Evolutionary conservation across 1,140 invertebrate genomes (phyloP).

Genomic region (Panulirus ornatus): DNA sequence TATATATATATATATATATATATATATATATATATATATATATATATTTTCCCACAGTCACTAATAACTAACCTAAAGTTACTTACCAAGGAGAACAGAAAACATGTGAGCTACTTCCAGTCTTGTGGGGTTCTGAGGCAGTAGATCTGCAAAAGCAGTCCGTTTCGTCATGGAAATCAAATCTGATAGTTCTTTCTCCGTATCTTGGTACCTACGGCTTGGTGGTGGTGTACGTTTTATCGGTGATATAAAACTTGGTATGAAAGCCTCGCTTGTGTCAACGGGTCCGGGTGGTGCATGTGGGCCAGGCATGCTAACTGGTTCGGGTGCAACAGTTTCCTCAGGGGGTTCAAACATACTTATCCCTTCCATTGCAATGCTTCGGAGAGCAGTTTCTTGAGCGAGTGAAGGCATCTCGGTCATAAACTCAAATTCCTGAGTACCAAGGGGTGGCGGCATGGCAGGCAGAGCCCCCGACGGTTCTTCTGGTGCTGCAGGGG

Average conservation of each 20-base stretch:
- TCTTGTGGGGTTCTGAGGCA: conserved; percentile 4
- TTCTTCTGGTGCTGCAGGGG: not conserved
- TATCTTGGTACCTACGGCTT: not conserved
- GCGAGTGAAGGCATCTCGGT: not conserved
- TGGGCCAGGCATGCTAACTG: not conserved
- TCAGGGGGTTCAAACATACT: not conserved
- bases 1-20: too few relatives aligned
- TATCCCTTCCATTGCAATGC: not conserved
- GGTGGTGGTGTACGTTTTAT: not conserved
- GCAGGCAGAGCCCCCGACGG: not conserved
- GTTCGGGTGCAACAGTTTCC: not conserved
- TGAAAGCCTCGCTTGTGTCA: not conserved
- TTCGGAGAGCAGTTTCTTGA: too few relatives aligned
- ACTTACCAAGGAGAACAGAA: conserved; percentile 27
- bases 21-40: too few relatives aligned
- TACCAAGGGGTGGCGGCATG: not conserved
- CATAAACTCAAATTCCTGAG: not conserved
- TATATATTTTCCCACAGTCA: too few relatives aligned
- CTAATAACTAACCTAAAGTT: not conserved
- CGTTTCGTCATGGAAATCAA: not conserved
- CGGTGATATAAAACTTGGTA: conserved; percentile 24
- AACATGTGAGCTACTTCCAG: conserved; percentile 1
- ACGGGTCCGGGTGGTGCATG: not conserved
- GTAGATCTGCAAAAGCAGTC: not conserved
- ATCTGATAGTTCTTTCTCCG: not conserved